Percentiles rank a stretch among this genome's conserved stretches.
These are phyloP conservation scores for Porphyrio hochstetteri DNA, from an alignment of 2,113 vertebrate species.

Conservation along the genomic window DNA sequence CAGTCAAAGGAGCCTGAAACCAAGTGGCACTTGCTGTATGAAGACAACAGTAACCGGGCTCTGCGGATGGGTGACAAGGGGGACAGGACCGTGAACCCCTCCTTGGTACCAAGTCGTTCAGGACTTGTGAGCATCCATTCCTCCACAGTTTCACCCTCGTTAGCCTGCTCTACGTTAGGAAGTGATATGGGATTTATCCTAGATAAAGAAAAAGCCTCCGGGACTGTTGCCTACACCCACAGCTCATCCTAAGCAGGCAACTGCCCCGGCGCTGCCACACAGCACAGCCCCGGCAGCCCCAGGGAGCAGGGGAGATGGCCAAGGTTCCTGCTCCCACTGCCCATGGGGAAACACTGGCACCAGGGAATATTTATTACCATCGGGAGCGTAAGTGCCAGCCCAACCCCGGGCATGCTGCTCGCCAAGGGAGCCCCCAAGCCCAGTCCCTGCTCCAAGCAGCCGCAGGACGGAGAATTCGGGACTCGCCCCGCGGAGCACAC, in stretches of 20 bases:
- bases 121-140: rapidly evolving
- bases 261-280: neutral
- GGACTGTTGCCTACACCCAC: neutral
- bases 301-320: neutral
- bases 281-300: too few species aligned
- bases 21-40: too few species aligned
- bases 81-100: neutral
- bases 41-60: too few species aligned
- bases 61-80: neutral
- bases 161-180: neutral
- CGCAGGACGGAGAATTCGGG: neutral
- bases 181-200: rapidly evolving
- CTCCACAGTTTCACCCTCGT: neutral
- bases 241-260: rapidly evolving
- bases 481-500: neutral
- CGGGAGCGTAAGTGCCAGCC: neutral
- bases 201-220: neutral
- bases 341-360: rapidly evolving
- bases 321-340: neutral
- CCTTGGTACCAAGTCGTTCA: rapidly evolving
- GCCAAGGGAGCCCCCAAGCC: neutral
- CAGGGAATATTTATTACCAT: rapidly evolving
- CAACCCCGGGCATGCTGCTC: rapidly evolving
- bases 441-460: neutral
- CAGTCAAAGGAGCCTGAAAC: neutral